Base-by-base conservation (phyloP, 2,797 vertebrate species). In the Glyptemys insculpta region DNA sequence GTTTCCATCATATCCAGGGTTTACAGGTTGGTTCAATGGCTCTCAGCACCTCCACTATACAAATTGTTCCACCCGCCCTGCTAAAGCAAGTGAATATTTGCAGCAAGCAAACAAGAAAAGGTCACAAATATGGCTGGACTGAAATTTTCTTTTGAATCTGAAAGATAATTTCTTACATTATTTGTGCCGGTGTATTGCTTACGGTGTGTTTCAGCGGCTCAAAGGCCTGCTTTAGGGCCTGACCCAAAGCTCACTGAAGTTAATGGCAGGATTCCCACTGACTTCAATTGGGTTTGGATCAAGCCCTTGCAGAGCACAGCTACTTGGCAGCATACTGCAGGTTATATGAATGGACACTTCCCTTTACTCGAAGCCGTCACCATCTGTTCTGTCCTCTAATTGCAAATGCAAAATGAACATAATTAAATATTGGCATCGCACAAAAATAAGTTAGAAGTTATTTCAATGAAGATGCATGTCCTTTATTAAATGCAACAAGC, bases 401-500 rank as follows among this genome's bases (percentile, higher is more conserved):
- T 98, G 96, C 94, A 97, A 97, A 98, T 97, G 96, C 92, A 97
- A 98, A 98, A 97, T 91, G 97, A 98, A 91, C 95, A 96, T 97
- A 97, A 97, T 97, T 97, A 97, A 97, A 95, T 92, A 97, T 92
- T 97, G 96, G 96, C 97, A 97, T 97, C 95, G 95, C 72, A 90
- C 56, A 97, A 95, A 97, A 97, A 97, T 96, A 97, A 96, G 92
- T 85, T 92, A 92, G 90, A 97, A 95, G 81, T 95, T 97, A 96
- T 97, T 96, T 95, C 93, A 96, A 94, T 97, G 95, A 96, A 95
- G 95, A 96, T 95, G 94, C 81, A 83, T 96, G 96, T 95, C 95
- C 95, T 97, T 97, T 97, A 97, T 98, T 97, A 97, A 97, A 97
- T 83, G 85, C 91, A 97, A 98, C 96, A 98, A 97, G 95, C 97